phyloP scores from a whole-genome alignment of 2,888 invertebrate species.

The Fissipunctia ypsillon region DNA sequence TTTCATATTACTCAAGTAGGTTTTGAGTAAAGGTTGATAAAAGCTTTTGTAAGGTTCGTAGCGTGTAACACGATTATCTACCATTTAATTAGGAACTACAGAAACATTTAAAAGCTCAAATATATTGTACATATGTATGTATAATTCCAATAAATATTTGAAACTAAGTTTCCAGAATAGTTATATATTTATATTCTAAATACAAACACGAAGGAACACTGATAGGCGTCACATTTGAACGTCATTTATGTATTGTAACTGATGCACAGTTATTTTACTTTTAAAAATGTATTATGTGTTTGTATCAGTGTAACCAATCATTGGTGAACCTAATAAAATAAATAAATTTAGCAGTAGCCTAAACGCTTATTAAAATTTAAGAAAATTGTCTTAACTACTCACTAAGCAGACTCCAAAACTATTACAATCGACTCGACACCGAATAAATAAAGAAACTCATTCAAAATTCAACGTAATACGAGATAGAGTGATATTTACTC shows the following conservation, averaged over 20 bases:
- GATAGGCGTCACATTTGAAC: not conserved
- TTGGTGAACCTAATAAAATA: too few relatives aligned
- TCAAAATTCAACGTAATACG: conserved; percentile 26
- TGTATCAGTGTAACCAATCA: too few relatives aligned
- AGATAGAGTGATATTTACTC: conserved; percentile 49
- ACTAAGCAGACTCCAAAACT: not conserved
- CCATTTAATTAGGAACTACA: conserved; percentile 9
- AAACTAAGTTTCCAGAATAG: not conserved
- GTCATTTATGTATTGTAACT: too few relatives aligned
- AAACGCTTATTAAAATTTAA: conserved; percentile 7
- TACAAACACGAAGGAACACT: not conserved
- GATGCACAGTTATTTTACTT: too few relatives aligned
- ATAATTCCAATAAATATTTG: not conserved
- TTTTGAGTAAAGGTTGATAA: conserved; percentile 22
- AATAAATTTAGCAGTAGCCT: not conserved
- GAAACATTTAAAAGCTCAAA: conserved; percentile 13
- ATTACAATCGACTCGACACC: not conserved
- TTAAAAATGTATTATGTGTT: too few relatives aligned
- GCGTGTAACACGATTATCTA: conserved; percentile 11
- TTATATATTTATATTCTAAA: not conserved
- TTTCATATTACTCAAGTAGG: conserved; percentile 32
- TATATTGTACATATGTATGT: not conserved
- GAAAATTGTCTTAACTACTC: not conserved
- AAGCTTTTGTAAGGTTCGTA: conserved; percentile 16
- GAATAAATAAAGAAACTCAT: conserved; percentile 29